Conservation (phyloP, 2,888 invertebrate genomes). For the Chrysolina haemoptera region DNA sequence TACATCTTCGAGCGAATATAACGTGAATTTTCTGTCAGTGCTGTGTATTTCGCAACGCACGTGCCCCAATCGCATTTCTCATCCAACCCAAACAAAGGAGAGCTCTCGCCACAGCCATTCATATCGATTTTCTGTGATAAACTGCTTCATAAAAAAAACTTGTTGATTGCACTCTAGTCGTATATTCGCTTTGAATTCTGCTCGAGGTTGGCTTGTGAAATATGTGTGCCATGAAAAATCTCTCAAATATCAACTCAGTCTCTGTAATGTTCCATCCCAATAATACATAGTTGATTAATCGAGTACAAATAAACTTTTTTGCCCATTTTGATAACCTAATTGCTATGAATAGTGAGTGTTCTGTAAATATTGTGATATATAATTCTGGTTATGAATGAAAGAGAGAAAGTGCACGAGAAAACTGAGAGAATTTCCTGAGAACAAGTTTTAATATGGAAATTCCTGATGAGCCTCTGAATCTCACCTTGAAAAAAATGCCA, state of each 20-base stretch:
- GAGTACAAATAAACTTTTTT: neutral
- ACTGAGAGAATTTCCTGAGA: neutral
- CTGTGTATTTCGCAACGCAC: conserved; percentile 43
- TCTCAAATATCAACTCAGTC: too few relatives aligned
- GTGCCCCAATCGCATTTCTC: conserved; percentile 67
- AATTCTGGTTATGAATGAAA: neutral
- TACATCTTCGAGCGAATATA: neutral
- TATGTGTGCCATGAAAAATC: conserved; percentile 6
- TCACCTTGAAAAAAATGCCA: conserved; percentile 72
- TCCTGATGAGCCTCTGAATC: conserved; percentile 70
- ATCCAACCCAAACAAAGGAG: conserved; percentile 69
- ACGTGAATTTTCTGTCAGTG: conserved; percentile 14
- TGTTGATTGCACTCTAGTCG: conserved; percentile 56
- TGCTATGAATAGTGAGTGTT: conserved; percentile 4
- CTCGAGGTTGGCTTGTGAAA: neutral
- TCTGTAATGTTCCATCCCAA: neutral
- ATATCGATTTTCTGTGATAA: conserved; percentile 71
- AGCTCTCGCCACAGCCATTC: conserved; percentile 63
- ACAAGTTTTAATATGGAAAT: conserved; percentile 62
- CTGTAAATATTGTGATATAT: neutral
- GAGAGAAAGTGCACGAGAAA: neutral
- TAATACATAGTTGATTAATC: neutral
- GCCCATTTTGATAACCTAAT: neutral
- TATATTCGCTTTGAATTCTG: conserved; percentile 26
- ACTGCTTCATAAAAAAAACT: conserved; percentile 70